phyloP scores from a whole-genome alignment of 2,113 vertebrate genomes.

The Proterorhinus semilunaris region DNA sequence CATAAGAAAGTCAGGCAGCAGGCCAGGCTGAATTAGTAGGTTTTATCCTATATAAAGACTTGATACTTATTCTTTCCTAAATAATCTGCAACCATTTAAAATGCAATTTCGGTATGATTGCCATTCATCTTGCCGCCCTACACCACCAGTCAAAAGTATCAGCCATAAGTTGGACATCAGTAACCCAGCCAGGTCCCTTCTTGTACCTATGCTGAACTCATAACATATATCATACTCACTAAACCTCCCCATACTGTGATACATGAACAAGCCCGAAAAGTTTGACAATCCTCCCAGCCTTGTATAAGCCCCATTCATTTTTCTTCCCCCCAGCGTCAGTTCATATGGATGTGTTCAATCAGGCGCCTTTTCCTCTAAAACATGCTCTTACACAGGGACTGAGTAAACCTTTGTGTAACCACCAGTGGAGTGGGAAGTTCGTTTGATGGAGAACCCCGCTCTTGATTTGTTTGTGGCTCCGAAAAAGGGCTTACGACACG shows the following conservation, averaged over 20 bases:
- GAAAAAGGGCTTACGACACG: constrained; percentile 68
- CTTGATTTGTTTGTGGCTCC: constrained; percentile 78
- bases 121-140: not conserved
- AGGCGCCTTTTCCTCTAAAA: constrained; percentile 59
- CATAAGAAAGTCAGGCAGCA: no score
- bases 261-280: constrained; percentile 46
- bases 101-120: no score
- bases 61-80: no score
- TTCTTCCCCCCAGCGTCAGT: constrained; percentile 38
- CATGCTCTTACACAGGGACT: constrained; percentile 61
- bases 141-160: not conserved
- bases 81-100: no score
- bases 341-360: constrained; percentile 65
- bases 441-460: constrained; percentile 71
- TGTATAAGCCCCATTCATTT: constrained; percentile 43
- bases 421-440: constrained; percentile 62
- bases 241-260: constrained; percentile 30
- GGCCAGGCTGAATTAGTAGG: no score
- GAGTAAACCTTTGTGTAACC: constrained; percentile 72
- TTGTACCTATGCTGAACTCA: constrained; percentile 29
- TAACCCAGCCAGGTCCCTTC: constrained; percentile 4
- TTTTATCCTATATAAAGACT: no score
- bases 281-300: constrained; percentile 50
- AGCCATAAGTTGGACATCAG: not conserved
- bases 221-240: constrained; percentile 1